A percentile compares a stretch with the other conserved stretches of the same genome.
Conservation (phyloP, 2,888 invertebrate genomes). For the Lottia scabra region DNA sequence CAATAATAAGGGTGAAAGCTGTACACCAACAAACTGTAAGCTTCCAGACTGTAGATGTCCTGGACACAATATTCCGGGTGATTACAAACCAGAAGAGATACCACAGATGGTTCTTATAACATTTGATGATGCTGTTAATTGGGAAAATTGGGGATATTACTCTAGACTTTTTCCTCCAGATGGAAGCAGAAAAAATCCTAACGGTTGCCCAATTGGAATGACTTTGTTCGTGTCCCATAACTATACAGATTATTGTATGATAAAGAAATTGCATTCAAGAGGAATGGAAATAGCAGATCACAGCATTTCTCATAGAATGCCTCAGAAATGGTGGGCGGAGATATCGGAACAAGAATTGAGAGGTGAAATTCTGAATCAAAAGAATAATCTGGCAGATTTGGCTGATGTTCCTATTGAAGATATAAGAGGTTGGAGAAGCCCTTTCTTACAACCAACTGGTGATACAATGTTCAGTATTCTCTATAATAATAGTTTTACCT, state of each 20-base stretch:
- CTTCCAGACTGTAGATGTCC: constrained; percentile 53
- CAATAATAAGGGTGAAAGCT: neutral
- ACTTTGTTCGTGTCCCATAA: constrained; percentile 99
- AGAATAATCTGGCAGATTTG: constrained; percentile 68
- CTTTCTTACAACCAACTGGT: constrained; percentile 55
- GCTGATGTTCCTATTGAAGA: constrained; percentile 49
- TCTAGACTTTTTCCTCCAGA: constrained; percentile 40
- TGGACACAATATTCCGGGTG: constrained; percentile 33
- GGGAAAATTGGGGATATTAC: constrained; percentile 41
- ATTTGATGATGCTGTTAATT: constrained; percentile 58
- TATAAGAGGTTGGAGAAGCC: constrained; percentile 57
- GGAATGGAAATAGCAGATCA: constrained; percentile 57
- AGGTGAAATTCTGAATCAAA: constrained; percentile 50
- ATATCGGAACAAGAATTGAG: constrained; percentile 41
- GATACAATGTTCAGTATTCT: constrained; percentile 86
- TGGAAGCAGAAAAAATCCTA: constrained; percentile 73
- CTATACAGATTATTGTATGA: constrained; percentile 98
- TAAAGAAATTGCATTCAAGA: constrained; percentile 47
- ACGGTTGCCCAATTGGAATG: constrained; percentile 81
- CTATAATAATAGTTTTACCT: constrained; percentile 72
- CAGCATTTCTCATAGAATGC: constrained; percentile 72
- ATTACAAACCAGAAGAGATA: constrained; percentile 36
- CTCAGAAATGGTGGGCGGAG: constrained; percentile 75
- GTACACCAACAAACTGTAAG: constrained; percentile 29
- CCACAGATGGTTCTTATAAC: constrained; percentile 61